Conservation (phyloP, 2,888 invertebrate species). For the Erebia epiphron region DNA sequence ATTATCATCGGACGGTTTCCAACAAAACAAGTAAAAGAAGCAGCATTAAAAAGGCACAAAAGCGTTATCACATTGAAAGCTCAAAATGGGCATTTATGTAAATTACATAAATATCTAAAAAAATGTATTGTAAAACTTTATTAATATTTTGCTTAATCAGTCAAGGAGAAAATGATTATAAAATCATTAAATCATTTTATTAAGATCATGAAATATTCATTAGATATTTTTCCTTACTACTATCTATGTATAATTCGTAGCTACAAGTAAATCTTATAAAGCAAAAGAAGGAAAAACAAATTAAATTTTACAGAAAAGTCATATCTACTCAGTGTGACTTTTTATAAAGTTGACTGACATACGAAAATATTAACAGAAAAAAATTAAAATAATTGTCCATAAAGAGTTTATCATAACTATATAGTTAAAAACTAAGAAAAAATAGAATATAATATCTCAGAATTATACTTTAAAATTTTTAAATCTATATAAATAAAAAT, state of each 20-base stretch:
- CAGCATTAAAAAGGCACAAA: slow-evolving; percentile 58
- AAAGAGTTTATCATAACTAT: too few relatives aligned
- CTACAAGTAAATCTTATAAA: not conserved
- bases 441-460: too few relatives aligned
- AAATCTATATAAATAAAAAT: too few relatives aligned
- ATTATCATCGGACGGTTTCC: slow-evolving; percentile 54
- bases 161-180: slow-evolving; percentile 26
- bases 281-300: slow-evolving; percentile 4
- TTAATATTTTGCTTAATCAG: slow-evolving; percentile 1
- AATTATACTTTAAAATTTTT: too few relatives aligned
- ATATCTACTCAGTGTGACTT: not conserved
- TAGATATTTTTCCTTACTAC: slow-evolving; percentile 10
- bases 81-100: slow-evolving; percentile 73
- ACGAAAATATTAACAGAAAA: too few relatives aligned
- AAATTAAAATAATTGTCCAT: too few relatives aligned
- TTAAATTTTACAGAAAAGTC: not conserved
- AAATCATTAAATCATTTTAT: not conserved
- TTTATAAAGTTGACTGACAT: not conserved
- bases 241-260: not conserved
- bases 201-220: not conserved
- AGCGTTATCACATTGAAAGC: slow-evolving; percentile 68
- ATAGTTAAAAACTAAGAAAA: too few relatives aligned
- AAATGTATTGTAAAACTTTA: not conserved
- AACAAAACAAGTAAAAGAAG: slow-evolving; percentile 63
- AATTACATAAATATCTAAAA: slow-evolving; percentile 29